Percentiles rank a stretch among this genome's conserved stretches.
phyloP scores from a whole-genome alignment of 1,140 invertebrate species.

The Drosophila virilis region DNA sequence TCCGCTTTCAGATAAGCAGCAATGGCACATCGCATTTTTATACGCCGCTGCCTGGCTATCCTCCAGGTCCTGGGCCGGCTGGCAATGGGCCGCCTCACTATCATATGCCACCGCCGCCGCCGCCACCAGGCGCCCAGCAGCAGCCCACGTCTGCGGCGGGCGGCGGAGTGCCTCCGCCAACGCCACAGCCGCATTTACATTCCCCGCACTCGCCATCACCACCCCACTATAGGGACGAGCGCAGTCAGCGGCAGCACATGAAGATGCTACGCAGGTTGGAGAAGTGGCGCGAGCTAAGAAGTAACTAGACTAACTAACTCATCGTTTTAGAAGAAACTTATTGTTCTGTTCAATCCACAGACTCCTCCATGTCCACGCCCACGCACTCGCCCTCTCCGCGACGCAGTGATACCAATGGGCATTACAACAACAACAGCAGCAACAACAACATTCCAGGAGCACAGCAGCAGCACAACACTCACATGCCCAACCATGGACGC shows the following conservation, averaged over 20 bases:
- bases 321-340: no score
- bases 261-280: conserved; percentile 91
- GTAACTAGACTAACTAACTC: no score
- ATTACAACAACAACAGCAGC: conserved; percentile 54
- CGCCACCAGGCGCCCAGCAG: conserved; percentile 56
- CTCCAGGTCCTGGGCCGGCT: conserved; percentile 84
- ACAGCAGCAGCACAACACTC: conserved; percentile 48
- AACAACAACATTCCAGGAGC: conserved; percentile 68
- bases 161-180: conserved; percentile 62
- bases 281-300: conserved; percentile 86
- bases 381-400: conserved; percentile 78
- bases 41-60: conserved; percentile 86
- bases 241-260: conserved; percentile 89
- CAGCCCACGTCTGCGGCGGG: conserved; percentile 25
- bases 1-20: conserved; percentile 63
- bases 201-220: conserved; percentile 85
- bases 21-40: conserved; percentile 86
- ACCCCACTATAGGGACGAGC: conserved; percentile 90
- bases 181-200: conserved; percentile 80
- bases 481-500: conserved; percentile 37
- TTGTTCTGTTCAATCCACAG: conserved; percentile 14
- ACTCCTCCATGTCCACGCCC: conserved; percentile 68
- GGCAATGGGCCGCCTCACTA: conserved; percentile 87
- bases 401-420: conserved; percentile 71
- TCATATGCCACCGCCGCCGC: conserved; percentile 84